Percentiles rank a stretch among this genome's conserved stretches.
These are phyloP conservation scores for Apoda limacodes DNA, from an alignment of 2,888 invertebrate genomes.

Conservation along the genomic window DNA sequence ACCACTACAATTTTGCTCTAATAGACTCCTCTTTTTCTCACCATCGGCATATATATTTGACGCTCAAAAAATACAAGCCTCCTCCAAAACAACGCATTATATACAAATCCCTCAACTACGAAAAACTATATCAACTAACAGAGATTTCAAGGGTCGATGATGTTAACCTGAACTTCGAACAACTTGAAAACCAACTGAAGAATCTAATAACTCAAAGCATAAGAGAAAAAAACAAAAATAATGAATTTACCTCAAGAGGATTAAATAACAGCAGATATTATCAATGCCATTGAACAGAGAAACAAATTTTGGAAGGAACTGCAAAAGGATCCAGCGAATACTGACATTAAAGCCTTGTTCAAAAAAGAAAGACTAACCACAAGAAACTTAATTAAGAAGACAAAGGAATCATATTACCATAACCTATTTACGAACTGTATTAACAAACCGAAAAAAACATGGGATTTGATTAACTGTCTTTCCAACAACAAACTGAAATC, in stretches of 20 bases:
- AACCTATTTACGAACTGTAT: slow-evolving; percentile 1
- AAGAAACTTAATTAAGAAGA: slow-evolving; percentile 1
- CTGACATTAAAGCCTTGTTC: background rate
- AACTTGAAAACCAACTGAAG: background rate
- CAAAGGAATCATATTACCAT: slow-evolving; percentile 5
- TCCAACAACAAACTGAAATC: slow-evolving; percentile 5
- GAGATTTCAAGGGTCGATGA: no score
- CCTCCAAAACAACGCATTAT: no score
- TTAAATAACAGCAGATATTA: background rate
- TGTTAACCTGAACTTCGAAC: background rate
- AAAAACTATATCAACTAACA: no score
- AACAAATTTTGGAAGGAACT: slow-evolving; percentile 4
- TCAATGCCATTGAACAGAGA: slow-evolving; percentile 4
- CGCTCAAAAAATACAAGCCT: no score
- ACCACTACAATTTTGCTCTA: no score
- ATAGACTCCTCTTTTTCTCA: no score
- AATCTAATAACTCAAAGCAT: background rate
- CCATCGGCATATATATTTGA: no score
- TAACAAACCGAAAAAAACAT: slow-evolving; percentile 8
- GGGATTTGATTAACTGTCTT: slow-evolving; percentile 4
- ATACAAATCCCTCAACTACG: no score
- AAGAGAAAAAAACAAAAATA: background rate
- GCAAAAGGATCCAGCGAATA: slow-evolving; percentile 1
- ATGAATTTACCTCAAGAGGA: background rate
- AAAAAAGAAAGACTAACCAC: background rate